Conservation (phyloP, 2,113 vertebrate genomes). For the Stegostoma tigrinum region DNA sequence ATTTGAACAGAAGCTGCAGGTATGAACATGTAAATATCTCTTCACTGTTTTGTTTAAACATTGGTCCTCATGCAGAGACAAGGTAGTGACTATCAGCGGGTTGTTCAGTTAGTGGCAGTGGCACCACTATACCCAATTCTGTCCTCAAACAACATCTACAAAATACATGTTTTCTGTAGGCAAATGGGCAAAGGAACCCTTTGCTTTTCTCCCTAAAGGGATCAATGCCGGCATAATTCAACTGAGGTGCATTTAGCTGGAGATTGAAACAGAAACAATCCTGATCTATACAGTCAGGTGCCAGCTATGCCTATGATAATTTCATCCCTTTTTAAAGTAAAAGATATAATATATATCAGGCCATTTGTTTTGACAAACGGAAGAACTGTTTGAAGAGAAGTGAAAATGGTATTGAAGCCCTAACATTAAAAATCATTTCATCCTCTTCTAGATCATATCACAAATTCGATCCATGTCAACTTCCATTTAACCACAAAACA, state of each 20-base stretch:
- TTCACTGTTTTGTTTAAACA: background rate
- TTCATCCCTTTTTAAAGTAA: background rate
- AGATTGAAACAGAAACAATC: background rate
- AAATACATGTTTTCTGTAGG: background rate
- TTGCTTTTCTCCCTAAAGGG: background rate
- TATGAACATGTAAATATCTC: background rate
- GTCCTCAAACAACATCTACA: background rate
- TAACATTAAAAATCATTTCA: background rate
- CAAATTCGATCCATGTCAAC: background rate
- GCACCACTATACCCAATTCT: background rate
- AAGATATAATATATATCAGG: background rate
- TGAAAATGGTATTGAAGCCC: background rate
- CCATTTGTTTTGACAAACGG: background rate
- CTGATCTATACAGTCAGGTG: background rate
- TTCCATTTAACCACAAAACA: background rate
- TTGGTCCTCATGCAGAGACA: background rate
- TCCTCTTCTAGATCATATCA: background rate
- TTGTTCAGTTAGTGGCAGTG: background rate
- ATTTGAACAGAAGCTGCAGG: background rate
- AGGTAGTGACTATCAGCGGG: background rate
- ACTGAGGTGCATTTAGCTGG: background rate
- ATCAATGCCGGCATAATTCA: background rate
- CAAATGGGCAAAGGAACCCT: background rate
- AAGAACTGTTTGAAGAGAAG: background rate
- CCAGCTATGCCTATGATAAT: background rate